Base-by-base conservation (phyloP, 2,113 vertebrate species). In the Heterocephalus glaber region DNA sequence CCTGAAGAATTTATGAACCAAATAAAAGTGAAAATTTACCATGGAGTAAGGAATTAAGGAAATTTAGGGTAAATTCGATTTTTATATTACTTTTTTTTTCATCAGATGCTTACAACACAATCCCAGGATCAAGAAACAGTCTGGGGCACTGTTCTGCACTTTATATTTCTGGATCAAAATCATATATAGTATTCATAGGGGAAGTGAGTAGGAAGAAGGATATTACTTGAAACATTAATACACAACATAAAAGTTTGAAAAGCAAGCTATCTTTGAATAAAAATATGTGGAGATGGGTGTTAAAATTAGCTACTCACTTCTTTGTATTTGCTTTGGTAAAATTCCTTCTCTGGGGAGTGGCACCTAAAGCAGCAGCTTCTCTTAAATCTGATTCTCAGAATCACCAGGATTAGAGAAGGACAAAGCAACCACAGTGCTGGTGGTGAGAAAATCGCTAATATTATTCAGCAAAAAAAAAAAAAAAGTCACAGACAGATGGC, bases 1-100 rank as follows among this genome's bases (percentile, higher is more conserved):
- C 80, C 52, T 87, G 89, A 87, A 96, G 94, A 95, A 95, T 93
- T 97, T 93, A 95, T 81, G 58, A 96, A 70, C 47, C 52, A 58
- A 95, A 85, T 96, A 95, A 98, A 97, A 95, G 52, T 56, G 33
- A 95, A 97, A 95, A 86, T 93, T 85, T 93, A 96, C 82, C 84
- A 72, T 12, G 70, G 96, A 44, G 49, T 60, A 65, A 63, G 65
- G 90, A 94, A 96, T 87, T 92, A 70, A 93, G 52, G 93, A 91
- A 33, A 68, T 79, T 33, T 14, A 96, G 70, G 8, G 58, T n/a
- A 44, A 28, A 56, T 63, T 95, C 11, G 22, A 85, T 82, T 56
- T 96, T 92, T 83, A 60, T 84, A 89, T 89, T 76, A 82, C 30
- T 20, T 28, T 82, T 54, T 20, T 94, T 96, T 86, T 80, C n/a